These are phyloP conservation scores for Rhogogaster chlorosoma DNA, from an alignment of 2,888 invertebrate species.

Conservation along the genomic window DNA sequence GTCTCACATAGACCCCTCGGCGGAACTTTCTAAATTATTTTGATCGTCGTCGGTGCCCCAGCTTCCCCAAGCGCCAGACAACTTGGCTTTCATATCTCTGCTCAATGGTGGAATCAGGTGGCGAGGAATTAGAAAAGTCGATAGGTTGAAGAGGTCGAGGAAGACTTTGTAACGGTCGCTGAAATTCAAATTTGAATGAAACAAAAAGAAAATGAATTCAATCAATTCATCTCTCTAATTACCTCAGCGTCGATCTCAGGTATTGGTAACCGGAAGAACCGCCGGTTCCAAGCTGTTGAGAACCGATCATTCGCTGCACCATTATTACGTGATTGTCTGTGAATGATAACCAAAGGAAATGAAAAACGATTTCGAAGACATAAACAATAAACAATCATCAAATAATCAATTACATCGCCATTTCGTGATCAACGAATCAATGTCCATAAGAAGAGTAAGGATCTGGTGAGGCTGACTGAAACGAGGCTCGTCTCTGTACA, in stretches of 20 bases:
- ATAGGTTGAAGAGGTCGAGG: conserved; percentile 97
- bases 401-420: conserved; percentile 93
- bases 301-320: conserved; percentile 99
- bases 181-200: conserved; percentile 74
- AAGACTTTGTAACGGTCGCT: conserved; percentile 99
- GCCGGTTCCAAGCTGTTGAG: conserved; percentile 96
- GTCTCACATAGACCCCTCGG: conserved; percentile 64
- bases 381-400: not conserved
- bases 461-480: conserved; percentile 99
- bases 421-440: conserved; percentile 98
- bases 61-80: conserved; percentile 82
- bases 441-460: conserved; percentile 96
- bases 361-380: not conserved
- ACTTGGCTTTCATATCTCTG: conserved; percentile 88
- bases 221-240: conserved; percentile 56
- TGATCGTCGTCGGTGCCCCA: conserved; percentile 77
- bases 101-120: conserved; percentile 94
- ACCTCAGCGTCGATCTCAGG: conserved; percentile 97
- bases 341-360: not conserved
- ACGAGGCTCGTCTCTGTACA: conserved; percentile 97
- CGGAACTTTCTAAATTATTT: conserved; percentile 67
- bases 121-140: conserved; percentile 97
- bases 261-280: conserved; percentile 99
- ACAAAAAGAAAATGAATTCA: too few species aligned
- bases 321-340: conserved; percentile 98